These are phyloP conservation scores for Formica exsecta DNA, from an alignment of 1,140 invertebrate species.

Conservation along the genomic window DNA sequence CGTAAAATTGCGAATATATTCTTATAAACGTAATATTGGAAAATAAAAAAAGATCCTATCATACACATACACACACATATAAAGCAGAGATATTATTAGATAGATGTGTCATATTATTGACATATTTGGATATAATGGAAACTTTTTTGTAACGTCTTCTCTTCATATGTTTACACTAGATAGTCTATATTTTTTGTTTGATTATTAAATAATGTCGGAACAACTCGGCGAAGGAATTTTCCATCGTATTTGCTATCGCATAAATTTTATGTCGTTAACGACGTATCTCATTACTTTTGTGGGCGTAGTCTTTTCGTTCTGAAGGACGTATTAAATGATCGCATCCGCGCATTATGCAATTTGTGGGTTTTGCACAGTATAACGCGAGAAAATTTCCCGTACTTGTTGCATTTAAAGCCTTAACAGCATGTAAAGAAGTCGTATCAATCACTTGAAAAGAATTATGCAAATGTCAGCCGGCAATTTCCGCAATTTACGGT, in stretches of 20 bases:
- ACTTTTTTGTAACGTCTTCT: background rate
- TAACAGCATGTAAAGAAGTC: constrained; percentile 25
- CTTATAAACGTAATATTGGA: background rate
- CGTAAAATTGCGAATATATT: background rate
- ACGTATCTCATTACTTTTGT: constrained; percentile 33
- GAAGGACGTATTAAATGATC: constrained; percentile 54
- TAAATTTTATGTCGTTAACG: constrained; percentile 27
- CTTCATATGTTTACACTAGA: background rate
- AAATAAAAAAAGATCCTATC: background rate
- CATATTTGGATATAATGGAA: background rate
- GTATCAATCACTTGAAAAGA: background rate
- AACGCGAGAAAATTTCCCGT: constrained; percentile 29
- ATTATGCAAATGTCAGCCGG: constrained; percentile 18
- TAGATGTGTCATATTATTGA: background rate
- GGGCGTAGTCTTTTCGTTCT: constrained; percentile 8
- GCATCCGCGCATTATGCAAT: constrained; percentile 55
- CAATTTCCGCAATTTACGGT: background rate
- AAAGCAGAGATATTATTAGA: constrained; percentile 1
- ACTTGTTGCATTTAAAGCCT: constrained; percentile 8
- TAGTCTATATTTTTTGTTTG: background rate
- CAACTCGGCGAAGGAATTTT: background rate
- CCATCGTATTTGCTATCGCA: background rate
- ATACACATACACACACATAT: background rate
- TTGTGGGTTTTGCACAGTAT: constrained; percentile 11
- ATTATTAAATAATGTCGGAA: constrained; percentile 18